Base-by-base conservation (phyloP, 35 echinoderm and acorn worm genomes). In the Holothuria glaberrima region DNA sequence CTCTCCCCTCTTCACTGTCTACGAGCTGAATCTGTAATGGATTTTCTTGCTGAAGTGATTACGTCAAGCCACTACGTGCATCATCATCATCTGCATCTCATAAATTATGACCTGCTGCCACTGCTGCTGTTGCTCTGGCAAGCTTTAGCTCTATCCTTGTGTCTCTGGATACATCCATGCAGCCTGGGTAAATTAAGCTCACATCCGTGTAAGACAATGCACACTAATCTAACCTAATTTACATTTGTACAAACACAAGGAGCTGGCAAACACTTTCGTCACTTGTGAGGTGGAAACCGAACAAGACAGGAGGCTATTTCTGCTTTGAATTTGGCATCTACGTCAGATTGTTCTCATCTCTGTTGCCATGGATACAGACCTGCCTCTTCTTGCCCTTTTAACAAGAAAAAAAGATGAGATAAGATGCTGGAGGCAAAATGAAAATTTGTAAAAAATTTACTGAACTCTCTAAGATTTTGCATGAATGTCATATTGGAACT, bases 211-310 rank as follows among this genome's bases (percentile, higher is more conserved):
- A 30, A 87, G 85, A 87, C 85, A 71, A 87, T 87, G 85, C 85
- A 71, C 61, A 24, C 31, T 87, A 71, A 87, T 87, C 62, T 46
- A 71, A 71, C 85, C 60, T 87, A 87, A 87, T 87, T 87, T 71
- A 35, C 85, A 87, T 87, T 71, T 87, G 33, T 52, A 50, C 61
- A 67, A 38, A 71, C 85, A 67, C 36, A 61, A n/a, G 54, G 54
- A 61, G 80, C 57, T 84, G 79, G 36, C 58, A 59, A 64, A 35
- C 63, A 54, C 30, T 30, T 30, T 78, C 44, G 24, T 30, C 24
- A 33, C 22, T 25, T 78, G 50, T 78, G 74, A 48, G 22, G 74
- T 48, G 41, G 74, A 38, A 33, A 38, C 74, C 6, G 31, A 68
- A 68, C 31, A 59, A 63, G 58, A 68, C 30, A 45, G 59, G 83